These are phyloP conservation scores for Drosophila neonasuta DNA, from an alignment of 2,888 invertebrate genomes.

Conservation along the genomic window DNA sequence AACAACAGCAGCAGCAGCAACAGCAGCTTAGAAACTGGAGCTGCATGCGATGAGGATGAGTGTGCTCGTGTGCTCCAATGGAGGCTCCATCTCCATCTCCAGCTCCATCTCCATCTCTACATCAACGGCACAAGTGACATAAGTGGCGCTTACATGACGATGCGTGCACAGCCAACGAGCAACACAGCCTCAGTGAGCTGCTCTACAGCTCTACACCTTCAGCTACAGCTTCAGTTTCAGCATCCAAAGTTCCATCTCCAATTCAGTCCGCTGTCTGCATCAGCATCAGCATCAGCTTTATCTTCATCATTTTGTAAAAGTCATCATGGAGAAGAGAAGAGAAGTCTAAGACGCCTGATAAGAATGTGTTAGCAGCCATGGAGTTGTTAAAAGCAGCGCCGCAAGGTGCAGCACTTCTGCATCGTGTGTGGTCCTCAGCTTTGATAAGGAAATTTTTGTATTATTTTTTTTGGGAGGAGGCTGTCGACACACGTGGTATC, in stretches of 20 bases:
- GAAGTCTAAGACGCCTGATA: slow-evolving; percentile 54
- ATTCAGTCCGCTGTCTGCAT: slow-evolving; percentile 1
- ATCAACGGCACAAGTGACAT: slow-evolving; percentile 77
- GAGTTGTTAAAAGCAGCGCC: slow-evolving; percentile 75
- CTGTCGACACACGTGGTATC: slow-evolving; percentile 27
- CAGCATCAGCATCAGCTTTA: slow-evolving; percentile 36
- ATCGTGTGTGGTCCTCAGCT: slow-evolving; percentile 59
- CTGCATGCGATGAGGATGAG: slow-evolving; percentile 56
- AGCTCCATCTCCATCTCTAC: slow-evolving; percentile 59
- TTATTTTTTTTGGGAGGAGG: slow-evolving; percentile 40
- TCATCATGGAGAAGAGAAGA: slow-evolving; percentile 51
- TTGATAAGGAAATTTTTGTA: slow-evolving; percentile 67
- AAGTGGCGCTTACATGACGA: slow-evolving; percentile 79
- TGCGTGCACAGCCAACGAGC: slow-evolving; percentile 76
- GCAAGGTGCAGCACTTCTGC: slow-evolving; percentile 58
- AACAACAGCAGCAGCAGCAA: slow-evolving; percentile 33
- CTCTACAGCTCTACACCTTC: slow-evolving; percentile 24
- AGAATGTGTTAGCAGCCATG: slow-evolving; percentile 66
- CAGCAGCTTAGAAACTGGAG: slow-evolving; percentile 69
- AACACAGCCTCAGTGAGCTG: slow-evolving; percentile 31
- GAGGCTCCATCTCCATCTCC: slow-evolving; percentile 41
- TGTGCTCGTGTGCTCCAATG: slow-evolving; percentile 60
- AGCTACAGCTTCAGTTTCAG: slow-evolving; percentile 27
- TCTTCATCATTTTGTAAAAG: slow-evolving; percentile 67
- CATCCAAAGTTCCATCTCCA: slow-evolving; percentile 12